Conservation (phyloP, 2,113 vertebrate genomes). For the Phrynosoma blainvillii region DNA sequence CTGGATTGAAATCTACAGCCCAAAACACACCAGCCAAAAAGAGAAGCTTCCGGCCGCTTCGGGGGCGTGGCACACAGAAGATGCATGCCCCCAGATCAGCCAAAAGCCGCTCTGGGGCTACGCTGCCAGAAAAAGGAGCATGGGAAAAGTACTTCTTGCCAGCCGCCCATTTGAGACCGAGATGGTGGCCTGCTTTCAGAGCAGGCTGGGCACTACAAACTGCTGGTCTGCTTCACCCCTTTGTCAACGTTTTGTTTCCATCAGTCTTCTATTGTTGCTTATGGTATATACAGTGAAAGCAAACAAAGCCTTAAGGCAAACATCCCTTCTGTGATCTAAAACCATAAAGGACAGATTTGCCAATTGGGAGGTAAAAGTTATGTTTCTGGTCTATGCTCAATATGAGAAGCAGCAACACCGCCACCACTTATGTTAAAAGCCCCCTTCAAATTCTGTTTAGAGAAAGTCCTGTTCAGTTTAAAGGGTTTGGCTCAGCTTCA, state of each 20-base stretch:
- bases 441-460: constrained; percentile 4
- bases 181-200: no score
- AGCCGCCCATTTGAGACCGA: fast-evolving
- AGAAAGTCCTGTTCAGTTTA: constrained; percentile 1
- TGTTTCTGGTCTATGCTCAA: not conserved
- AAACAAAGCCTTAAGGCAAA: not conserved
- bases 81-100: no score
- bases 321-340: not conserved
- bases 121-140: no score
- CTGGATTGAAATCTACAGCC: no score
- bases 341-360: not conserved
- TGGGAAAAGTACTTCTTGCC: no score
- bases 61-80: no score
- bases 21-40: no score
- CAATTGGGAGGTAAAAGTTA: constrained; percentile 35
- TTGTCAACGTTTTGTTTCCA: no score
- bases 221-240: no score
- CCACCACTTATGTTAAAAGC: constrained; percentile 1
- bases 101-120: no score
- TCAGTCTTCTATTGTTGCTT: not conserved
- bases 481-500: constrained; percentile 1
- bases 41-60: no score
- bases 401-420: constrained; percentile 16
- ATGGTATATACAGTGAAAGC: not conserved
- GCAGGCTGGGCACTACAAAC: no score